Base-by-base conservation (phyloP, 23 tunicate species). In the Trididemnum clinides region DNA sequence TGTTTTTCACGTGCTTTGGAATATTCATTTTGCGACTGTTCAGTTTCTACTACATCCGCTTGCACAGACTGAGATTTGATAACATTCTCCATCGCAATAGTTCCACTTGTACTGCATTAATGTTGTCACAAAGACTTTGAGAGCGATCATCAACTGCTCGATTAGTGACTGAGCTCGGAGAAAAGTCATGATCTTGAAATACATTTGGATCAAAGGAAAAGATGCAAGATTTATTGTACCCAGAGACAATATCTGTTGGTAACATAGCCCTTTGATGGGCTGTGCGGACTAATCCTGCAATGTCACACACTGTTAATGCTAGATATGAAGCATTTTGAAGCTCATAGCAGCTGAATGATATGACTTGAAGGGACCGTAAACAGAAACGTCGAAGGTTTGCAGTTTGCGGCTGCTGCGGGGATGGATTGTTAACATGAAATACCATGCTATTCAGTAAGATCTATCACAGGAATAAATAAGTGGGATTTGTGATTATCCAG, bases 321-420 rank as follows among this genome's bases (percentile, higher is more conserved):
- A 23, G 27, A 21, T 34, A 5, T 57, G 25, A 2, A 10, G 31
- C 6, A 79, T 2, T 29, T 29, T 2, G 33, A 76, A 20, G 29
- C 58, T 58, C 64, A 57, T 26, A 5, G 64, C 39, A 3, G 84
- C 33, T 2, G 33, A 7, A 50, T 79, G 58, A 23, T 58, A 79
- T 2, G 49, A 1, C 28, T 79, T 79, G 28, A 79, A 79, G 32
- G 86, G 86, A 10, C 86, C 86, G 33, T n/a, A n/a, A n/a, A n/a
- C n/a, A n/a, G n/a, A 22, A 4, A 82, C 77, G 34, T 82, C 81
- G n/a, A 82, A 38, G 23, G 86, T 80, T 62, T 82, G 86, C 25
- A 82, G 69, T 58, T 58, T 79, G 34, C 58, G 77, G 65, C 77
- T 59, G 75, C 84, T 58, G 35, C 58, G 84, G 4, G 86, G 81